Percentiles rank a stretch among this genome's conserved stretches.
phyloP scores from a whole-genome alignment of 92 coral and sea anemone genomes.

The Blastomussa wellsi region DNA sequence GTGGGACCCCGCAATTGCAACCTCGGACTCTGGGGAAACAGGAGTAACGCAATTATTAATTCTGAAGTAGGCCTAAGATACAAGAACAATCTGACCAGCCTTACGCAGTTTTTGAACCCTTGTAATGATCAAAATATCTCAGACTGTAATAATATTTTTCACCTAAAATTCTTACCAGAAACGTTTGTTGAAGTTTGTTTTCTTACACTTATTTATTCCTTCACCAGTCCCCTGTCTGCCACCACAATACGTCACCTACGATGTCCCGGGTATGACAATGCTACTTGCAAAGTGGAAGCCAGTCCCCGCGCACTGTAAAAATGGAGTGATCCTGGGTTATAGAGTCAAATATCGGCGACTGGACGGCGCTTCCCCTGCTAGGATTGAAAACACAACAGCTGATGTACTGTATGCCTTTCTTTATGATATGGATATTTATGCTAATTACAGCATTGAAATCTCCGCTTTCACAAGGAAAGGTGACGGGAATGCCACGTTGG shows the following conservation, averaged over 20 bases:
- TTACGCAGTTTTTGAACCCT: too few species aligned
- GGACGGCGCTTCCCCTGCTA: conserved; percentile 23
- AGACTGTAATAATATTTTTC: too few species aligned
- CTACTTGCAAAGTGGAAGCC: conserved; percentile 55
- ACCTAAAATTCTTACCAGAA: too few species aligned
- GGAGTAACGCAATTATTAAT: too few species aligned
- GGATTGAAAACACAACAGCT: conserved; percentile 45
- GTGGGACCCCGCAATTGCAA: too few species aligned
- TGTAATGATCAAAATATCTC: too few species aligned
- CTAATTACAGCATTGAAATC: conserved; percentile 67
- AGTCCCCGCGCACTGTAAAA: conserved; percentile 59
- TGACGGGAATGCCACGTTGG: conserved; percentile 63
- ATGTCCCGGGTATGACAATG: conserved; percentile 47
- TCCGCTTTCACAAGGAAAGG: conserved; percentile 83
- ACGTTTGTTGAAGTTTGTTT: too few species aligned
- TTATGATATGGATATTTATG: conserved; percentile 50
- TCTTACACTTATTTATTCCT: background rate
- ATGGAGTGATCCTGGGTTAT: conserved; percentile 81
- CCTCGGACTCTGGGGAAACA: too few species aligned
- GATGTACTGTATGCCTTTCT: conserved; percentile 43
- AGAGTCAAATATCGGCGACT: conserved; percentile 51
- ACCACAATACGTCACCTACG: conserved; percentile 62
- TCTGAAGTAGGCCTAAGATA: too few species aligned
- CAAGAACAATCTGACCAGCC: too few species aligned
- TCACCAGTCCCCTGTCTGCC: conserved; percentile 72